Conservation (phyloP, 2,113 vertebrate genomes). For the Trematomus loennbergii region DNA sequence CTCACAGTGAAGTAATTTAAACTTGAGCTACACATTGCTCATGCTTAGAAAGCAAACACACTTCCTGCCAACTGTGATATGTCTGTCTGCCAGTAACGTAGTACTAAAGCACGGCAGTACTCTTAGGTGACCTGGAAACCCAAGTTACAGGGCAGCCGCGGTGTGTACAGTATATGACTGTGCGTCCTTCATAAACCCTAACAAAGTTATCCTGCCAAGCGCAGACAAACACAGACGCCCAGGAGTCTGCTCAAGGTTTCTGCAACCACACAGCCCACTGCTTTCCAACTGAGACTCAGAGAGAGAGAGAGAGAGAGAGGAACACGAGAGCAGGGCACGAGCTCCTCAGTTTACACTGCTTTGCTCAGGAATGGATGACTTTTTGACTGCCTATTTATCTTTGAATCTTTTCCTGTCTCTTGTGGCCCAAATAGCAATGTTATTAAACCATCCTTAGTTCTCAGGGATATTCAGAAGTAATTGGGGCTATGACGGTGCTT, state of each 20-base stretch:
- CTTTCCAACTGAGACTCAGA: slow-evolving; percentile 59
- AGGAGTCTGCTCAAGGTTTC: slow-evolving; percentile 77
- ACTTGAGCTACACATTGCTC: background rate
- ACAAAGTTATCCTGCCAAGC: slow-evolving; percentile 71
- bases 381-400: slow-evolving; percentile 41
- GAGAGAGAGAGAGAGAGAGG: slow-evolving; percentile 34
- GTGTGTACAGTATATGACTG: slow-evolving; percentile 57
- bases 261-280: slow-evolving; percentile 71
- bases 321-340: slow-evolving; percentile 42
- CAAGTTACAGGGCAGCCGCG: slow-evolving; percentile 25
- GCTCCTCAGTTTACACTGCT: slow-evolving; percentile 45
- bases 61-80: background rate
- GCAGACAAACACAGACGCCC: slow-evolving; percentile 74
- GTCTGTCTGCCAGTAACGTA: slow-evolving; percentile 8
- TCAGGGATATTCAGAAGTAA: slow-evolving; percentile 15
- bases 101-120: slow-evolving; percentile 5
- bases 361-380: slow-evolving; percentile 36
- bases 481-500: background rate
- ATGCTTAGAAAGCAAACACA: slow-evolving; percentile 1
- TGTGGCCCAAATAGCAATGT: slow-evolving; percentile 21
- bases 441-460: slow-evolving; percentile 32
- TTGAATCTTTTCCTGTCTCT: slow-evolving; percentile 19
- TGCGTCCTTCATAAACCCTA: slow-evolving; percentile 63
- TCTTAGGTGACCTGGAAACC: slow-evolving; percentile 25
- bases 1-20: slow-evolving; percentile 15